Evolutionary conservation across 2,797 vertebrate species (phyloP), one percentile per base, ranked within the genome.

Genomic region (Gallinago stenura): DNA sequence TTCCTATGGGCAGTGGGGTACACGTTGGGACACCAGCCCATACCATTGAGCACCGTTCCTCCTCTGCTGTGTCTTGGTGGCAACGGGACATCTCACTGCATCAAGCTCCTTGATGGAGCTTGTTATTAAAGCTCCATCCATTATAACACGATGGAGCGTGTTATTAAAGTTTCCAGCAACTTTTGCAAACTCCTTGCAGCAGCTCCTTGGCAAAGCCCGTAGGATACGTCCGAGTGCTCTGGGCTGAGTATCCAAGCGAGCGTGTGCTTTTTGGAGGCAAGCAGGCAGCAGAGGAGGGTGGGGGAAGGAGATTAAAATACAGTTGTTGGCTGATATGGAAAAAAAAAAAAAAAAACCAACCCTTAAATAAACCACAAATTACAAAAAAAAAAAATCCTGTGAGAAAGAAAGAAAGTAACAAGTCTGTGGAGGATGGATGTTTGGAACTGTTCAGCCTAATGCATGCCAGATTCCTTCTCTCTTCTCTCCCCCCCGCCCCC

Each of bases 401-500:
- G 96, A 95, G 94, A 97, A 91, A 92, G 92, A 87, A 94, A 95
- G 96, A 70, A 87, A 96, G 95, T 93, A 95, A 84, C 96, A 96
- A 97, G 97, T 97, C 96, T 96, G 97, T 83, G 94, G 93, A 89
- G 89, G 96, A 97, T 97, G 95, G 95, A 95, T 95, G 95, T 96
- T 95, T 97, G 97, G 96, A 98, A 98, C 95, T 95, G 97, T 88
- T 95, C 96, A 94, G 96, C 91, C 90, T 98, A 98, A 98, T 98
- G 94, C 89, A 97, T 97, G 97, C 97, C 98, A 98, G 98, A 98
- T 96, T 94, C 97, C 91, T 87, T 72, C 96, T 92, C 89, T 89
- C 84, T 75, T 17, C 65, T 61, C 87, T 89, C 84, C 75, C 93
- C 83, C 82, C 83, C 89, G 5, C 89, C 93, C 92, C 94, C 64